These are phyloP conservation scores for Melanitta fusca DNA, from an alignment of 2,797 vertebrate species.

Conservation along the genomic window DNA sequence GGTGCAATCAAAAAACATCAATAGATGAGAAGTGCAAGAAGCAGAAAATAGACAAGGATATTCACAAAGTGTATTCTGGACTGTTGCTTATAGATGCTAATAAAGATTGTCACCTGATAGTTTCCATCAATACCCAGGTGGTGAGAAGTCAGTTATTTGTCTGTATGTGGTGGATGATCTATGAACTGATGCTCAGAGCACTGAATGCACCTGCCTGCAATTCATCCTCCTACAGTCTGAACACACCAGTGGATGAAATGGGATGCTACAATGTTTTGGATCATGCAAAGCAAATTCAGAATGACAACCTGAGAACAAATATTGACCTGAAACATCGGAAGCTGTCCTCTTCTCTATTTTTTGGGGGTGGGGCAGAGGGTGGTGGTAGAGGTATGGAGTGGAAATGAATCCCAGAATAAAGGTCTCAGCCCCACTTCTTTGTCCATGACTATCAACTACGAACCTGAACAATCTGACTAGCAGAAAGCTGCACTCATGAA, in stretches of 20 bases:
- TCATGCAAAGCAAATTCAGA: neutral
- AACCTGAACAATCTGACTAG: neutral
- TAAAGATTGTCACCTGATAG: neutral
- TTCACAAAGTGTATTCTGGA: neutral
- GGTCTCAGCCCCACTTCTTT: neutral
- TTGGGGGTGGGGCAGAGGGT: neutral
- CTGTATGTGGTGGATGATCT: neutral
- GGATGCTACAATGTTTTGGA: fast-evolving
- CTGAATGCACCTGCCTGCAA: neutral
- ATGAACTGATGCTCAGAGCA: neutral
- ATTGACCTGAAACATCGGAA: neutral
- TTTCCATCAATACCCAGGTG: neutral
- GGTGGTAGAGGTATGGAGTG: too few species aligned
- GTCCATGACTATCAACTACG: neutral
- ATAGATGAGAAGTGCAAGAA: neutral
- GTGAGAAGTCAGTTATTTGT: neutral
- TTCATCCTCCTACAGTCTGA: neutral
- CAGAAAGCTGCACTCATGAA: neutral
- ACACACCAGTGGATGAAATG: neutral
- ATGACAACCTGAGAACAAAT: neutral
- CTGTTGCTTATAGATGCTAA: neutral
- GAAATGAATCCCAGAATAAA: neutral
- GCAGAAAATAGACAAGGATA: neutral
- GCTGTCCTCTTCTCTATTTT: neutral
- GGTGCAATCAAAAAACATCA: neutral